Evolutionary conservation across 2,888 invertebrate genomes (phyloP).

Genomic region (Leptopterna dolabrata): DNA sequence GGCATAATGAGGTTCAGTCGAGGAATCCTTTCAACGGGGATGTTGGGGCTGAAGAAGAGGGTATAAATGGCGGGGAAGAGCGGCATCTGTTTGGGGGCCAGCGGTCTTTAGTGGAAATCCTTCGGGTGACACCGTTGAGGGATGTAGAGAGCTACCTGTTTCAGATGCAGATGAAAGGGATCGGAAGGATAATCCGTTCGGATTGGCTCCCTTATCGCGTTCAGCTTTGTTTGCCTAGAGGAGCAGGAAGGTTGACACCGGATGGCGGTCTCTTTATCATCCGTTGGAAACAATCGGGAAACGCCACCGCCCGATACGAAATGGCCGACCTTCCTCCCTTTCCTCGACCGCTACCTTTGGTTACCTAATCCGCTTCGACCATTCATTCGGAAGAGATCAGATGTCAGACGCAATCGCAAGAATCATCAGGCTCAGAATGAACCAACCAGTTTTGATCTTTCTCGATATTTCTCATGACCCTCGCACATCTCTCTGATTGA

Average conservation of each 20-base stretch:
- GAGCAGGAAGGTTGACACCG: background rate
- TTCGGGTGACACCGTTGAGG: background rate
- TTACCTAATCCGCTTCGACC: background rate
- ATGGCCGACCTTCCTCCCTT: background rate
- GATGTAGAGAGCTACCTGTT: background rate
- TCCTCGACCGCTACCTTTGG: background rate
- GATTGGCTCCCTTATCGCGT: slow-evolving; percentile 7
- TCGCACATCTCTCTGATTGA: no score
- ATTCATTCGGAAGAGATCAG: background rate
- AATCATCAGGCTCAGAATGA: background rate
- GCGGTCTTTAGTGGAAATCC: background rate
- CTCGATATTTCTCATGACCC: background rate
- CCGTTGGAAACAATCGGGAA: slow-evolving; percentile 1
- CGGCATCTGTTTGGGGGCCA: background rate
- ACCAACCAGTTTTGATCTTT: background rate
- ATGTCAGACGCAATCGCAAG: background rate
- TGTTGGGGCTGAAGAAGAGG: no score
- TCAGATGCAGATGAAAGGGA: background rate
- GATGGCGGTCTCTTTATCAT: slow-evolving; percentile 3
- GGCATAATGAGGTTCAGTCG: no score
- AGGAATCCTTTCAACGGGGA: no score
- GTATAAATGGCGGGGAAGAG: background rate
- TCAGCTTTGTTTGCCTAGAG: background rate
- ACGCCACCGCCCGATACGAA: background rate
- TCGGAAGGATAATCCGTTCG: background rate